phyloP scores from a whole-genome alignment of 2,888 invertebrate species.

The Rhagium mordax region DNA sequence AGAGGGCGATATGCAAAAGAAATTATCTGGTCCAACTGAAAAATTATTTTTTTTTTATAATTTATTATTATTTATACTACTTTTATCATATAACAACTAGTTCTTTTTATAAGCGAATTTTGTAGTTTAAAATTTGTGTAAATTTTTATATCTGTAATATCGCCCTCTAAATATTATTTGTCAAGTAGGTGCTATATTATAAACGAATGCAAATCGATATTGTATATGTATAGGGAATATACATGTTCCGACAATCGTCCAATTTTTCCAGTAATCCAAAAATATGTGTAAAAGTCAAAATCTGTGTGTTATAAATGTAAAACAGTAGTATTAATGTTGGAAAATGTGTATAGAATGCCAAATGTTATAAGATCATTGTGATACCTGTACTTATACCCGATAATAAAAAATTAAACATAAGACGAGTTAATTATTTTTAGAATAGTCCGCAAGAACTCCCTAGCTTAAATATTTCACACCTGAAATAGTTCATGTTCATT shows the following conservation, averaged over 20 bases:
- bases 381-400: conserved; percentile 35
- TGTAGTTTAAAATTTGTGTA: neutral
- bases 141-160: neutral
- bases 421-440: neutral
- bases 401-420: conserved; percentile 38
- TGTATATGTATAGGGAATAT: conserved; percentile 13
- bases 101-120: too few species aligned
- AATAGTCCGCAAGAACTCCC: too few species aligned
- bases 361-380: conserved; percentile 36
- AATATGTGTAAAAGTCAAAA: conserved; percentile 35
- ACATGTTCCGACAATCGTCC: conserved; percentile 44
- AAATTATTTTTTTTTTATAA: too few species aligned
- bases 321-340: conserved; percentile 42
- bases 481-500: too few species aligned
- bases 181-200: conserved; percentile 27
- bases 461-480: too few species aligned
- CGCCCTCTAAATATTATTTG: conserved; percentile 6
- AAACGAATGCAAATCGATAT: conserved; percentile 15
- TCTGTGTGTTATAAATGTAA: conserved; percentile 30
- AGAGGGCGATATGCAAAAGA: neutral
- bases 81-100: too few species aligned
- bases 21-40: too few species aligned
- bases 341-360: conserved; percentile 42
- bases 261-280: conserved; percentile 37
- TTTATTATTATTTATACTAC: too few species aligned